Conservation (phyloP, 2,113 vertebrate species). For the Oreochromis spilurus region DNA sequence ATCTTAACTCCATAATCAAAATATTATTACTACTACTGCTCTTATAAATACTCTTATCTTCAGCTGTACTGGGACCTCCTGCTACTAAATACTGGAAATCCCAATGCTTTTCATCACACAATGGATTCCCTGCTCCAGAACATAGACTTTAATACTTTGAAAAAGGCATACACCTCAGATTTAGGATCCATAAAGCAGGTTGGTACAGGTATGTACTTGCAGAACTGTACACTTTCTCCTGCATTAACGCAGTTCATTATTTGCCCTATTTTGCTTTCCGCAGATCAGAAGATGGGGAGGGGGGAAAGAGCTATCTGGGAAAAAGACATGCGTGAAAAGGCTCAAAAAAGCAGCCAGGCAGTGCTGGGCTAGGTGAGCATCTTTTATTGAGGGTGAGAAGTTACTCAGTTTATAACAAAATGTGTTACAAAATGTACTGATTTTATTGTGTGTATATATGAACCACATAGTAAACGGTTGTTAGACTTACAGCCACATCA, state of each 20-base stretch:
- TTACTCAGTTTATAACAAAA: neutral
- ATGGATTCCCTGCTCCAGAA: neutral
- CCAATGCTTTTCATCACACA: neutral
- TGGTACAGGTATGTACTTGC: neutral
- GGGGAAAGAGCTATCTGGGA: neutral
- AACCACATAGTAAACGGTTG: neutral
- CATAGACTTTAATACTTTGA: neutral
- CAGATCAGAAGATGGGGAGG: neutral
- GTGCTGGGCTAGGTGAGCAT: conserved; percentile 55
- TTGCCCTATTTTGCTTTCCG: neutral
- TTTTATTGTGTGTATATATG: neutral
- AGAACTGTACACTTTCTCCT: neutral
- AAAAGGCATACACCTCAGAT: neutral
- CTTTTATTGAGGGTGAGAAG: neutral
- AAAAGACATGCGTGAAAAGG: neutral
- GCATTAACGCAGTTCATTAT: neutral
- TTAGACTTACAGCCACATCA: neutral
- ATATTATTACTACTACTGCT: neutral
- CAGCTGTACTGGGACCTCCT: conserved; percentile 72
- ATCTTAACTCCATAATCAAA: neutral
- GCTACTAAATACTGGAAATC: conserved; percentile 51
- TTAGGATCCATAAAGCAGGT: neutral
- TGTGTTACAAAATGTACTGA: neutral
- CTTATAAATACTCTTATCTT: neutral
- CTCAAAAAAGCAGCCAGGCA: conserved; percentile 50